Evolutionary conservation across 64 coral and sea anemone species (phyloP), one percentile per base, ranked within the genome.

Genomic region (Trachythela sp.): DNA sequence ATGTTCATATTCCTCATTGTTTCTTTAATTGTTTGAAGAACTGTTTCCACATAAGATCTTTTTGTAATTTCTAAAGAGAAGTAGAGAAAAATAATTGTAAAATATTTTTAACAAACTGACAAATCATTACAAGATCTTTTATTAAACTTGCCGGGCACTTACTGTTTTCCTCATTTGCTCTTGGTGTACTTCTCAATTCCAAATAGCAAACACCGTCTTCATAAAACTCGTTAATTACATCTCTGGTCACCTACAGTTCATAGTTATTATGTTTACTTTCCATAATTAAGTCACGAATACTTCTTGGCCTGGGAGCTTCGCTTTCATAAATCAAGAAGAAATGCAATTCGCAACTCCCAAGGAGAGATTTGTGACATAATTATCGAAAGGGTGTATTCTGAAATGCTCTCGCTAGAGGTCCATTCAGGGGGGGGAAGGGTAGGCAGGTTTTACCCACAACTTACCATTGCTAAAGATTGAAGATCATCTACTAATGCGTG

Each of bases 211-310:
- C 92, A 85, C 89, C 87, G 75, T 97, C 95, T 54, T 90, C 90
- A n/a, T 87, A 89, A 90, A 97, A 97, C 20, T 97, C 95, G 56
- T 83, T 83, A 72, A 97, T 97, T 9, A 97, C 95, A 94, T 94
- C 93, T 88, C 86, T 88, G 20, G 95, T 97, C 30, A 97, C 72
- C 95, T 97, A 37, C 7, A 86, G 54, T 48, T 24, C 18, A 77
- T 45, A 13, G 0, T 64, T 39, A 36, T 41, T 34, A 77, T n/a
- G 14, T 48, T n/a, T n/a, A n/a, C n/a, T n/a, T n/a, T n/a, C n/a
- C n/a, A n/a, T n/a, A n/a, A n/a, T n/a, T n/a, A n/a, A n/a, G n/a
- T n/a, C n/a, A n/a, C n/a, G n/a, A n/a, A n/a, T n/a, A n/a, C n/a
- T n/a, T n/a, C n/a, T n/a, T n/a, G n/a, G n/a, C n/a, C n/a, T n/a